Evolutionary conservation across 2,113 vertebrate genomes (phyloP).

Genomic region (Lucifuga dentata): DNA sequence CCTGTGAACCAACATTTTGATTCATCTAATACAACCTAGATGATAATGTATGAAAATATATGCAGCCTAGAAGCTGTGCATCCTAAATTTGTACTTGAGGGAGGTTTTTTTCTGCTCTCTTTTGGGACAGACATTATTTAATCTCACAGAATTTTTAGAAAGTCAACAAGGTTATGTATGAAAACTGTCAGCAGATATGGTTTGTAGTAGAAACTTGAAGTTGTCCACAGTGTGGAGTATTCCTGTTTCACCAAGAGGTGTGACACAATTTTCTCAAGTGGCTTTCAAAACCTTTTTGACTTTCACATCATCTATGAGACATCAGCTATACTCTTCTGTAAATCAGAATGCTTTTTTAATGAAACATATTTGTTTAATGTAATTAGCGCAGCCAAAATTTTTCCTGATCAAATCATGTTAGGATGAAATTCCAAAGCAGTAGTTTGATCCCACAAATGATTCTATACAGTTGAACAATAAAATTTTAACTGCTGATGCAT

Average conservation of each 20-base stretch:
- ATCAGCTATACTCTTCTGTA: constrained; percentile 8
- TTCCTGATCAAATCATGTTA: constrained; percentile 20
- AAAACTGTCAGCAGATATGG: constrained; percentile 7
- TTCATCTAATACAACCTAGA: constrained; percentile 5
- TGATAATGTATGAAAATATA: constrained; percentile 27
- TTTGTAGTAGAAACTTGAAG: not conserved
- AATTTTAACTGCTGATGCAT: not conserved
- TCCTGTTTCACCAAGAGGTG: constrained; percentile 23
- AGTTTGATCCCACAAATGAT: constrained; percentile 35
- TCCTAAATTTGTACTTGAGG: constrained; percentile 12
- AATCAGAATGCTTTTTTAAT: constrained; percentile 20
- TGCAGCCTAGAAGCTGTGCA: constrained; percentile 8
- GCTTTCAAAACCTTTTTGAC: not conserved
- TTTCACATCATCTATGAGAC: constrained; percentile 14
- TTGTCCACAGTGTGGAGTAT: constrained; percentile 19
- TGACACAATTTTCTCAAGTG: not conserved
- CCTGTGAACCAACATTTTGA: not conserved
- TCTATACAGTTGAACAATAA: constrained; percentile 16
- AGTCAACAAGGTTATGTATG: not conserved
- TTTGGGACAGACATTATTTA: constrained; percentile 27
- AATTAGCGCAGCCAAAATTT: not conserved
- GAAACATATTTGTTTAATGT: constrained; percentile 12
- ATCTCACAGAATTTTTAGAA: not conserved
- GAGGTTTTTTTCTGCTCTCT: not conserved
- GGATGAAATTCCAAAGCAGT: constrained; percentile 22